Evolutionary conservation across 2,888 invertebrate species (phyloP), one percentile per base, ranked within the genome.

Genomic region (Steinernema carpocapsae): DNA sequence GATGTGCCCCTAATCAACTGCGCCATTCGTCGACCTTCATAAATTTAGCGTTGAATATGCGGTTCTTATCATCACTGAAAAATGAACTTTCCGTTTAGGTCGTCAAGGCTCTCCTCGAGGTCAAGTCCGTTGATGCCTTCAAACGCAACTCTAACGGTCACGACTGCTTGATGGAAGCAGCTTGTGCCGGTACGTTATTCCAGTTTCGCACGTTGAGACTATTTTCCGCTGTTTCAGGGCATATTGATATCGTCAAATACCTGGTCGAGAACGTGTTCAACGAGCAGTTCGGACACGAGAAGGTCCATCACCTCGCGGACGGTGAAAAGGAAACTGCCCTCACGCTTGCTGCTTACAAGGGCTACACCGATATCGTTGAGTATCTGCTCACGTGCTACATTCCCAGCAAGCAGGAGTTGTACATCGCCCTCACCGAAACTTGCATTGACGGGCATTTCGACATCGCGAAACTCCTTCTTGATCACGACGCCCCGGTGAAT

Each of bases 381-480:
- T 97, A 95, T 90, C 91, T 99, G 79, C 90, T 99, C 82, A 94
- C 94, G 86, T 96, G 59, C 19, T 43, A 56, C 52, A 22, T 64
- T 56, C 52, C 51, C 71, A 17, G 46, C 72, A 29, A 64, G 24
- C 59, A 83, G 88, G 99, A 99, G 90, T 96, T 99, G 96, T 97
- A 99, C 89, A 97, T 97, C 32, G 97, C 97, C 59, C 91, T 99
- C 59, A 97, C 99, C 97, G 97, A 99, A 89, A 97, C 97, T 72
- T 95, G 96, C 77, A 99, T 99, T 97, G 97, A 99, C 89, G 97
- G 99, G 0, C 97, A 99, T 88, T 95, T 97, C 0, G 97, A 97
- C 89, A 97, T 99, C 14, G 84, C 83, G 1, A 52, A 75, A 83
- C 91, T 97, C 79, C 91, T 99, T 80, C 90, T 99, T 22, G 96